phyloP scores from a whole-genome alignment of 2,113 vertebrate genomes.

The Columbina picui region DNA sequence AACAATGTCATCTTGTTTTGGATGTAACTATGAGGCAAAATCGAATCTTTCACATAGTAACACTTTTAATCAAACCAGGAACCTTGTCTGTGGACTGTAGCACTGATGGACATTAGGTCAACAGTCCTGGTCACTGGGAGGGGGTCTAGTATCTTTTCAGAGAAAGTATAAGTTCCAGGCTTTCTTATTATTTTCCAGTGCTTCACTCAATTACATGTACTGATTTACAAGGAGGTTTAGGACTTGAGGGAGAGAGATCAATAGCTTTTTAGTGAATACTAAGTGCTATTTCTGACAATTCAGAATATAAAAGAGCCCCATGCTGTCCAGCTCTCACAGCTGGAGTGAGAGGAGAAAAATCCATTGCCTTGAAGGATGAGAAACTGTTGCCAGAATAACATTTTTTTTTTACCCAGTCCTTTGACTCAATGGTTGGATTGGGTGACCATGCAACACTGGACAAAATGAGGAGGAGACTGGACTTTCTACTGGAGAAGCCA shows the following conservation, averaged over 20 bases:
- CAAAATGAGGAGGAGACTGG: background rate
- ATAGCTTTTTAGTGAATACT: constrained; percentile 43
- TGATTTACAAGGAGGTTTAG: constrained; percentile 39
- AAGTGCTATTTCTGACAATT: constrained; percentile 17
- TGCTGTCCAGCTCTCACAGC: background rate
- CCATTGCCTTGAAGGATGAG: background rate
- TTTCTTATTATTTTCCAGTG: background rate
- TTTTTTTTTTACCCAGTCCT: background rate
- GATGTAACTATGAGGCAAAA: background rate
- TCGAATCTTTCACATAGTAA: background rate
- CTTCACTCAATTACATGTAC: background rate
- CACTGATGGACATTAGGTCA: background rate
- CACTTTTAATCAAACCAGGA: background rate
- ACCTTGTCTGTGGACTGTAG: background rate
- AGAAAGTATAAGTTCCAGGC: background rate
- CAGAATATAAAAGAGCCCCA: constrained; percentile 4
- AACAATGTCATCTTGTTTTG: background rate
- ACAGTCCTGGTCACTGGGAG: background rate
- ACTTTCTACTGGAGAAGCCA: background rate
- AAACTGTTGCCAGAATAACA: background rate
- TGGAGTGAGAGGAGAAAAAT: background rate
- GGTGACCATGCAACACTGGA: background rate
- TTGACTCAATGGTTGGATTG: background rate
- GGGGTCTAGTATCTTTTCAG: background rate
- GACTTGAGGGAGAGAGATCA: constrained; percentile 31